Percentiles rank a stretch among this genome's conserved stretches.
phyloP scores from a whole-genome alignment of 2,113 vertebrate genomes.

The Spermophilus dauricus region DNA sequence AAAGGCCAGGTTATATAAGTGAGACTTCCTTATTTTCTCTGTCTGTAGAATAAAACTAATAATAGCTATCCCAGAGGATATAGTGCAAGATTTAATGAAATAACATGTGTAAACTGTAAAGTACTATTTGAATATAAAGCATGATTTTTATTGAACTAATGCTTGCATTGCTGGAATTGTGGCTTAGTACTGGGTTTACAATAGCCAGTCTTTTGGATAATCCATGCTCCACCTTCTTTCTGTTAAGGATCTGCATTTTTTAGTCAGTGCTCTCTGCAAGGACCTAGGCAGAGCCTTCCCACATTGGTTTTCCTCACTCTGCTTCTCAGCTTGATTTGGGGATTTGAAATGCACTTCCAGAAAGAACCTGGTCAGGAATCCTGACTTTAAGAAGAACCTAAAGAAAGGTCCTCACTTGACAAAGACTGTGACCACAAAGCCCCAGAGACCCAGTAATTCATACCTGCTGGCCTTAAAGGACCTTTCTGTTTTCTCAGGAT shows the following conservation, averaged over 20 bases:
- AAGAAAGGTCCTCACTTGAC: not conserved
- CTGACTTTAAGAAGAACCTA: not conserved
- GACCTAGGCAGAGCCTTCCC: accelerated
- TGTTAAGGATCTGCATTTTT: no score
- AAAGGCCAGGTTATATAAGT: not conserved
- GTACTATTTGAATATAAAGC: not conserved
- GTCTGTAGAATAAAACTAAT: not conserved
- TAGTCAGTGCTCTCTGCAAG: accelerated
- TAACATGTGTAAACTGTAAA: not conserved
- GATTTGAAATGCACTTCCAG: not conserved
- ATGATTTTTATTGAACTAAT: not conserved
- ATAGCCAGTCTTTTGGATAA: accelerated
- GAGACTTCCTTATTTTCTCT: not conserved
- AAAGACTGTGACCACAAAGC: accelerated
- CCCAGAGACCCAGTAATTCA: not conserved
- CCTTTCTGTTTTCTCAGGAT: not conserved
- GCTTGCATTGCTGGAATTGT: not conserved
- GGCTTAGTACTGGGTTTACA: no score
- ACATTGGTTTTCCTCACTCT: not conserved
- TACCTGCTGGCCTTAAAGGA: not conserved
- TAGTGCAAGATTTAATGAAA: not conserved
- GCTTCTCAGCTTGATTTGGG: not conserved
- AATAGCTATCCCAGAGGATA: not conserved
- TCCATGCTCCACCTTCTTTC: not conserved
- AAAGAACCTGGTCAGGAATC: not conserved